These are phyloP conservation scores for Artemisiospiza belli DNA, from an alignment of 2,113 vertebrate genomes.

Conservation along the genomic window DNA sequence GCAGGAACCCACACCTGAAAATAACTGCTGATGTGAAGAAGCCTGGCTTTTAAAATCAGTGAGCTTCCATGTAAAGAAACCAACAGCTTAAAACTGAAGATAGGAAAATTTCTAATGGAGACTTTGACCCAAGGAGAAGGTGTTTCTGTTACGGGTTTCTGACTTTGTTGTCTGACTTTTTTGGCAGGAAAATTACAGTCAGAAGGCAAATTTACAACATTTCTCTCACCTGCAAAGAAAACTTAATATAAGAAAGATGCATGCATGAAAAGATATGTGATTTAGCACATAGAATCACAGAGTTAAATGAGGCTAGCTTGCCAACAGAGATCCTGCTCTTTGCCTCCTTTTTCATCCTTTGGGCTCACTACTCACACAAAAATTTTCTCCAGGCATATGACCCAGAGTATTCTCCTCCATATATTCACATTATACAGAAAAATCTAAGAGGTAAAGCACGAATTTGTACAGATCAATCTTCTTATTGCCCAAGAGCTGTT, in stretches of 20 bases:
- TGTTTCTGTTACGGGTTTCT: neutral
- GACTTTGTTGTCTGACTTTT: neutral
- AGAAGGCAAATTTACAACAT: neutral
- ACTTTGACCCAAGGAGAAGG: neutral
- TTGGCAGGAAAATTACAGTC: neutral
- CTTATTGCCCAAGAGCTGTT: neutral
- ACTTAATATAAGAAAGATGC: neutral
- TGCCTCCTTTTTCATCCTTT: neutral
- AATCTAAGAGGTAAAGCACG: neutral
- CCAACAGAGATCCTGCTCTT: neutral
- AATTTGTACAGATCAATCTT: neutral
- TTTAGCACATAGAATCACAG: neutral
- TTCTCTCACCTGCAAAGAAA: neutral
- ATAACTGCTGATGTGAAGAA: neutral
- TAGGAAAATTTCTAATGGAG: neutral
- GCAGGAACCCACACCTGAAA: neutral
- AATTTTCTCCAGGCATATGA: neutral
- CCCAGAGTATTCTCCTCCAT: neutral
- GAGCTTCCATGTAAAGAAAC: neutral
- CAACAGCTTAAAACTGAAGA: neutral
- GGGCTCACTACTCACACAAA: neutral
- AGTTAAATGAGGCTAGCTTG: neutral
- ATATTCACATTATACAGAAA: neutral
- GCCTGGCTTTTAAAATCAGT: neutral
- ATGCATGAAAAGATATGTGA: neutral